Conservation (phyloP, 2,113 vertebrate genomes). For the Tetrao urogallus region DNA sequence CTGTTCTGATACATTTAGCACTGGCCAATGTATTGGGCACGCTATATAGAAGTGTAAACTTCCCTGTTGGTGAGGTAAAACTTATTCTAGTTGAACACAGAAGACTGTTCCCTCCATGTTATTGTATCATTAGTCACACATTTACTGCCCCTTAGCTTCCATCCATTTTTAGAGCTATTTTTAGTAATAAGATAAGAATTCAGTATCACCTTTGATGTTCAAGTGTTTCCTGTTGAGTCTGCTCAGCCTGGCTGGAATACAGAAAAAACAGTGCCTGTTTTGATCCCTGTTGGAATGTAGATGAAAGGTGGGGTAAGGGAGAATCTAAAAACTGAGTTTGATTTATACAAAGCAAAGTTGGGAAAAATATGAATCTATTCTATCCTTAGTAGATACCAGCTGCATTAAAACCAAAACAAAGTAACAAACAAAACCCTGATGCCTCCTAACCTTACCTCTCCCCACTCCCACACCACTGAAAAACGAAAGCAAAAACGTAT, state of each 20-base stretch:
- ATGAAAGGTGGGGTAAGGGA: not conserved
- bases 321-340: not conserved
- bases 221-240: not conserved
- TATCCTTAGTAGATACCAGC: not conserved
- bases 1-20: not conserved
- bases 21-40: not conserved
- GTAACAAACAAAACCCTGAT: not conserved
- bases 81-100: not conserved
- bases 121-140: not conserved
- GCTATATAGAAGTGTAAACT: not conserved
- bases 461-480: not conserved
- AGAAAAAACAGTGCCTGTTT: not conserved
- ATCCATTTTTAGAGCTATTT: not conserved
- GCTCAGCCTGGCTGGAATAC: not conserved
- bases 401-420: not conserved
- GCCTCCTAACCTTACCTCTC: not conserved
- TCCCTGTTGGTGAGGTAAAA: not conserved
- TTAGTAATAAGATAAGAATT: conserved; percentile 38
- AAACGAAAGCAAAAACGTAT: not conserved
- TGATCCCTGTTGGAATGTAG: conserved; percentile 15
- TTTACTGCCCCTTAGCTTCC: not conserved
- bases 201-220: conserved; percentile 28
- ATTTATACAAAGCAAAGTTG: not conserved
- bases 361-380: not conserved
- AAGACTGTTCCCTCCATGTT: not conserved